A percentile compares a stretch with the other conserved stretches of the same genome.
Evolutionary conservation across 2,888 invertebrate genomes (phyloP).

Genomic region (Lithophane semibrunnea): DNA sequence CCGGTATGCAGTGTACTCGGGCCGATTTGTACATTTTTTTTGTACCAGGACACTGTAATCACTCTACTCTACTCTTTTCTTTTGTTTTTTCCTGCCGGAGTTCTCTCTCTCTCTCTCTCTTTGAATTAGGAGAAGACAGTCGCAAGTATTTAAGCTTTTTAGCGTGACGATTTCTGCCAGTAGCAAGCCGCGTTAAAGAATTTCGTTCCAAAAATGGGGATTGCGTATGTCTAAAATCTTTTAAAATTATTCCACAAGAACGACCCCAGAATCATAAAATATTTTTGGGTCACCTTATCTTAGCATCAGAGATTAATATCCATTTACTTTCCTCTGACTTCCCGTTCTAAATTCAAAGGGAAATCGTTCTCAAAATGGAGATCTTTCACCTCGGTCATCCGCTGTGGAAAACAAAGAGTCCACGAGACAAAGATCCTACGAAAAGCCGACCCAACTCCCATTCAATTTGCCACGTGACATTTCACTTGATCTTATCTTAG

Average conservation of each 20-base stretch:
- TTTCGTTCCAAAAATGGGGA: background rate
- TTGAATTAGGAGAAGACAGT: too few relatives aligned
- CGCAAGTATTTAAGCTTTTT: too few relatives aligned
- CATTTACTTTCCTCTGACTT: slow-evolving; percentile 13
- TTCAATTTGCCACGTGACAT: slow-evolving; percentile 69
- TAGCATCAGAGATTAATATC: slow-evolving; percentile 29
- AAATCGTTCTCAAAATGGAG: slow-evolving; percentile 53
- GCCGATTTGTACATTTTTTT: too few relatives aligned
- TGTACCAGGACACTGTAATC: too few relatives aligned
- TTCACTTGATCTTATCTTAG: slow-evolving; percentile 64
- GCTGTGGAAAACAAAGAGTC: slow-evolving; percentile 59
- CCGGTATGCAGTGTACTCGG: too few relatives aligned
- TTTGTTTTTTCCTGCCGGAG: too few relatives aligned
- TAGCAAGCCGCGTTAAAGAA: too few relatives aligned
- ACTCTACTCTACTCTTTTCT: too few relatives aligned
- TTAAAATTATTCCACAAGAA: background rate
- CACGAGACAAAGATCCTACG: slow-evolving; percentile 59
- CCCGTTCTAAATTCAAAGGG: slow-evolving; percentile 19
- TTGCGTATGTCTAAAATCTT: background rate
- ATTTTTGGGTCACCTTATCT: slow-evolving; percentile 11
- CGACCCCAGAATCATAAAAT: slow-evolving; percentile 5
- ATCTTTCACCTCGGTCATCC: slow-evolving; percentile 38
- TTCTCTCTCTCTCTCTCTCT: too few relatives aligned
- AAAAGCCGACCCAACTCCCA: slow-evolving; percentile 68
- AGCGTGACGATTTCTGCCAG: too few relatives aligned